Percentiles rank a stretch among this genome's conserved stretches.
Conservation (phyloP, 2,888 invertebrate species). For the Biston betularia region DNA sequence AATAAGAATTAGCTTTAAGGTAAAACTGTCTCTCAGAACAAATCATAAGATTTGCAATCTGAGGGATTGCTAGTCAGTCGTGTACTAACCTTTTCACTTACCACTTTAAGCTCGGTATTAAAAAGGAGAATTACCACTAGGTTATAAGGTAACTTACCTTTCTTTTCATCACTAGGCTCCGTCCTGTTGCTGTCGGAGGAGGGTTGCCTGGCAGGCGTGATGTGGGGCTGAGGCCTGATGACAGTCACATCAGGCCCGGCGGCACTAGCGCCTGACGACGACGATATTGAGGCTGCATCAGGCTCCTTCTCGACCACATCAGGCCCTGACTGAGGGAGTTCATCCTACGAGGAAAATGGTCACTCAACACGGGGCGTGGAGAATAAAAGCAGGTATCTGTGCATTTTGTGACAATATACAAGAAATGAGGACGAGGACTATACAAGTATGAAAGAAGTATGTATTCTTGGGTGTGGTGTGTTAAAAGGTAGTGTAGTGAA, state of each 20-base stretch:
- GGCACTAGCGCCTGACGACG: conserved; percentile 74
- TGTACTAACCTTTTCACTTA: no score
- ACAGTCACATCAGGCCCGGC: conserved; percentile 77
- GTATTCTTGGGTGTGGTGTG: background rate
- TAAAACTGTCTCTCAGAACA: no score
- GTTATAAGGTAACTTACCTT: conserved; percentile 58
- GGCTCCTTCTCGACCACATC: conserved; percentile 70
- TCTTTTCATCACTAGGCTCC: conserved; percentile 80
- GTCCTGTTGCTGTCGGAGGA: conserved; percentile 86
- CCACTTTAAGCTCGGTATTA: no score
- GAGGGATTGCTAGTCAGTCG: no score
- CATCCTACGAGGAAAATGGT: conserved; percentile 62
- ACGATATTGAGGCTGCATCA: conserved; percentile 74
- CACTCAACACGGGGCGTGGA: conserved; percentile 35
- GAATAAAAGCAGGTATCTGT: background rate
- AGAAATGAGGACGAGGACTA: background rate
- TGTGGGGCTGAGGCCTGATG: conserved; percentile 65
- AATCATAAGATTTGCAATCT: no score
- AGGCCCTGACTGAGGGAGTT: conserved; percentile 74
- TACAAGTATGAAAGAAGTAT: background rate
- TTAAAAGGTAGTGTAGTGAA: background rate
- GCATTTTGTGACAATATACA: conserved; percentile 1
- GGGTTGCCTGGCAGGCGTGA: conserved; percentile 77
- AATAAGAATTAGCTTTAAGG: no score
- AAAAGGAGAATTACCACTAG: background rate